Percentiles rank a stretch among this genome's conserved stretches.
Evolutionary conservation across 2,797 vertebrate genomes (phyloP).

Genomic region (Amphiprion clarkii): DNA sequence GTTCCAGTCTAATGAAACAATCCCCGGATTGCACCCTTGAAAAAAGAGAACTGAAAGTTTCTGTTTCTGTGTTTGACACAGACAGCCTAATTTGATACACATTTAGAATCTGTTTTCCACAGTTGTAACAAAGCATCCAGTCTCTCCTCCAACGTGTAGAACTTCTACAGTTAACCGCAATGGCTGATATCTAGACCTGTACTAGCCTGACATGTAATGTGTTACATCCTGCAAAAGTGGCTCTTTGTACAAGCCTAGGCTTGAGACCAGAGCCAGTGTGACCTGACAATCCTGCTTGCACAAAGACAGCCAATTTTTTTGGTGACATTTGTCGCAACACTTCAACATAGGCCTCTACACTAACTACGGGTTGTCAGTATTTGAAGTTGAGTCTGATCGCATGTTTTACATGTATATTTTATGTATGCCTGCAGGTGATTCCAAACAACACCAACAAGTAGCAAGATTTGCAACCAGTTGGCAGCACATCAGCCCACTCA

Average conservation of each 20-base stretch:
- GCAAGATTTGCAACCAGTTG: slow-evolving; percentile 34
- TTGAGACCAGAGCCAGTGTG: slow-evolving; percentile 52
- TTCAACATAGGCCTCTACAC: not conserved
- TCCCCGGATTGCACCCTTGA: slow-evolving; percentile 7
- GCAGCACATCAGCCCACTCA: slow-evolving; percentile 22
- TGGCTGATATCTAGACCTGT: too few species aligned
- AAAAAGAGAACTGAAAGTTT: slow-evolving; percentile 56
- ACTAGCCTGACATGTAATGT: slow-evolving; percentile 25
- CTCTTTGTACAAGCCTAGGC: slow-evolving; percentile 47
- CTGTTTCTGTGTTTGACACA: slow-evolving; percentile 18
- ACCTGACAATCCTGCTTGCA: slow-evolving; percentile 54
- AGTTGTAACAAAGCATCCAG: slow-evolving; percentile 12
- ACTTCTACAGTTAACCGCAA: not conserved
- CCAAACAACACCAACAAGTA: slow-evolving; percentile 25
- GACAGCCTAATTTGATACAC: slow-evolving; percentile 19
- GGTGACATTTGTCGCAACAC: slow-evolving; percentile 40
- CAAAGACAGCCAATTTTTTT: slow-evolving; percentile 46
- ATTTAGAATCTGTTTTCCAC: slow-evolving; percentile 50
- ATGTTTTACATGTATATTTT: slow-evolving; percentile 58
- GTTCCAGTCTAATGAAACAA: slow-evolving; percentile 22
- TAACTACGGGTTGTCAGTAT: slow-evolving; percentile 7
- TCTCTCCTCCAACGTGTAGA: not conserved
- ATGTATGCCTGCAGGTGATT: slow-evolving; percentile 55
- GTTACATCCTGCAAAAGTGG: slow-evolving; percentile 32
- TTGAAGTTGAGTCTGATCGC: slow-evolving; percentile 20